phyloP scores from a whole-genome alignment of 2,113 vertebrate genomes.

The Boulengeromyrus knoepffleri region DNA sequence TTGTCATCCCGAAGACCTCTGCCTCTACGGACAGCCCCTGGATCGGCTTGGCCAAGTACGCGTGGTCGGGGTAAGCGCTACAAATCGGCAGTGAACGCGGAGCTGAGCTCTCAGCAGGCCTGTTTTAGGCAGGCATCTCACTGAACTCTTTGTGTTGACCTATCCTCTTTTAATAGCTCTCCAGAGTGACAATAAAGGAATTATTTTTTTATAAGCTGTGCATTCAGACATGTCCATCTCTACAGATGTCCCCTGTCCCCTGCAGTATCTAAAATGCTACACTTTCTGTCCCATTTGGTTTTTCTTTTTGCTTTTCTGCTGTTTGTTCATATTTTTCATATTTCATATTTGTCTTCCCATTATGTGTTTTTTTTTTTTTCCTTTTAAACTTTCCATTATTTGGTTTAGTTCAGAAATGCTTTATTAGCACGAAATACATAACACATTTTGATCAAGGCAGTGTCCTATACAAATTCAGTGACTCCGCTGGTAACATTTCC shows the following conservation, averaged over 20 bases:
- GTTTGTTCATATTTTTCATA: background rate
- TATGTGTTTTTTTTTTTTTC: no score
- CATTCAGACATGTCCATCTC: background rate
- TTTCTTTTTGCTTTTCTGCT: background rate
- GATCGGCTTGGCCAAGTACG: slow-evolving; percentile 69
- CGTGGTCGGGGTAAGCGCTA: slow-evolving; percentile 68
- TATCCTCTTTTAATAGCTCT: background rate
- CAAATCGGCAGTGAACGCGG: background rate
- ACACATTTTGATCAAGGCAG: background rate
- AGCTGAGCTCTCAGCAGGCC: background rate
- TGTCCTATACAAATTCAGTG: background rate
- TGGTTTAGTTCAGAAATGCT: background rate
- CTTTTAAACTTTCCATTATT: background rate
- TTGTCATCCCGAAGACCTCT: slow-evolving; percentile 67
- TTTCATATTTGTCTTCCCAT: background rate
- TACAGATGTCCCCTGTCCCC: background rate
- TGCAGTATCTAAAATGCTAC: background rate
- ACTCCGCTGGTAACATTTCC: background rate
- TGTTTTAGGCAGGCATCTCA: background rate
- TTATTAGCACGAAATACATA: background rate
- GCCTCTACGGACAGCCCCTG: slow-evolving; percentile 65
- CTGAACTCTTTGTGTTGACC: background rate
- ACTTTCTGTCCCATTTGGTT: background rate
- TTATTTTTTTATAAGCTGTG: background rate
- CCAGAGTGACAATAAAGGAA: background rate